These are phyloP conservation scores for Archocentrus centrarchus DNA, from an alignment of 2,113 vertebrate species.

Conservation along the genomic window DNA sequence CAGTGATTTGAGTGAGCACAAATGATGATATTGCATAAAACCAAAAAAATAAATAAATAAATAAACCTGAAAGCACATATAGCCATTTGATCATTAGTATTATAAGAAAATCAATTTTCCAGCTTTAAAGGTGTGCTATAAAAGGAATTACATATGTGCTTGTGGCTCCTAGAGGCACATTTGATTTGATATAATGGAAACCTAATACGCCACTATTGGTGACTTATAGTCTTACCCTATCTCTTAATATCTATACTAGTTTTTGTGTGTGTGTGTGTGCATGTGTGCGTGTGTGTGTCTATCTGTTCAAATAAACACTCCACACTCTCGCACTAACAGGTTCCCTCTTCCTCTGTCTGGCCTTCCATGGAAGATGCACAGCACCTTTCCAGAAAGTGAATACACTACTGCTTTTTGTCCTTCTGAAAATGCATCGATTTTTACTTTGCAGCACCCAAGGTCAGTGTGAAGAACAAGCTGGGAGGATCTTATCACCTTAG, in stretches of 20 bases:
- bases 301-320: slow-evolving; percentile 49
- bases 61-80: too few relatives aligned
- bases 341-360: slow-evolving; percentile 34
- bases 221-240: background rate
- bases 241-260: background rate
- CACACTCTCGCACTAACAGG: slow-evolving; percentile 25
- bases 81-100: slow-evolving; percentile 1
- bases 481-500: slow-evolving; percentile 71
- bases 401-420: slow-evolving; percentile 51
- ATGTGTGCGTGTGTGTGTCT: background rate
- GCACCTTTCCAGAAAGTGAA: slow-evolving; percentile 69
- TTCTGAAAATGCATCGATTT: slow-evolving; percentile 75
- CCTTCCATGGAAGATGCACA: slow-evolving; percentile 29
- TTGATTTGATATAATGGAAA: background rate
- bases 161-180: background rate
- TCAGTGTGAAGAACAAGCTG: slow-evolving; percentile 59
- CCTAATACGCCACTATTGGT: background rate
- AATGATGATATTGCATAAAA: background rate
- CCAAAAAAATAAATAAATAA: too few relatives aligned
- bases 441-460: slow-evolving; percentile 72
- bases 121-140: background rate
- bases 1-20: too few relatives aligned
- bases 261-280: background rate
- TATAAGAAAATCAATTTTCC: background rate
- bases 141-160: background rate